Base-by-base conservation (phyloP, 2,888 invertebrate species). In the Philaethria dido region DNA sequence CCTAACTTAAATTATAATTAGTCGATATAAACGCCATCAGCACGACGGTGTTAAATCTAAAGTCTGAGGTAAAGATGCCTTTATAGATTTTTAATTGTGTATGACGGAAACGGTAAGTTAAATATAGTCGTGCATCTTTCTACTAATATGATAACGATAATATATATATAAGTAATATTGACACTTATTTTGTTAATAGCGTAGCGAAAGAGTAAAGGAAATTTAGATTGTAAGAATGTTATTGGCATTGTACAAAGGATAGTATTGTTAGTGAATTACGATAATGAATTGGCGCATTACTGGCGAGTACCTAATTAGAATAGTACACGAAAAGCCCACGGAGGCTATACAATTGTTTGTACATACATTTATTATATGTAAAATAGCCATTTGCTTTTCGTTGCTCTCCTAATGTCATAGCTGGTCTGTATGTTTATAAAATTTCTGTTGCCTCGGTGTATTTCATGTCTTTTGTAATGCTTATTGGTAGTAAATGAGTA, bases 1-100 rank as follows among this genome's bases (percentile, higher is more conserved):
- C 79, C 79, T 88, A 88, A 87, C 87, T 88, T 89, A 89, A 88
- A 75, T 83, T 85, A 83, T 87, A 86, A 85, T 87, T 90, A 90
- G 88, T 87, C 86, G 75, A 80, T 88, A 88, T 81, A 79, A 78
- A 81, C 91, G 88, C 89, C 89, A 85, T 87, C 87, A 83, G 80
- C 83, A 83, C 83, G 89, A 85, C 80, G 92, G 91, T 89, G 91
- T 88, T 83, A 87, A 90, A 89, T 88, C 89, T 90, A 88, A 92
- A 92, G 92, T 92, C 92, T 92, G 92, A 92, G 92, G 92, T 92
- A 86, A 90, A 89, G 92, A 90, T 92, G 92, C 92, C 92, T 92
- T 92, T 88, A 87, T 92, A 92, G 92, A 92, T 91, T 90, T 89
- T 88, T 89, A 89, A 90, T 86, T 85, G 78, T 81, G 79, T 85